phyloP scores from a whole-genome alignment of 2,888 invertebrate genomes.

The Tetranychus truncatus region DNA sequence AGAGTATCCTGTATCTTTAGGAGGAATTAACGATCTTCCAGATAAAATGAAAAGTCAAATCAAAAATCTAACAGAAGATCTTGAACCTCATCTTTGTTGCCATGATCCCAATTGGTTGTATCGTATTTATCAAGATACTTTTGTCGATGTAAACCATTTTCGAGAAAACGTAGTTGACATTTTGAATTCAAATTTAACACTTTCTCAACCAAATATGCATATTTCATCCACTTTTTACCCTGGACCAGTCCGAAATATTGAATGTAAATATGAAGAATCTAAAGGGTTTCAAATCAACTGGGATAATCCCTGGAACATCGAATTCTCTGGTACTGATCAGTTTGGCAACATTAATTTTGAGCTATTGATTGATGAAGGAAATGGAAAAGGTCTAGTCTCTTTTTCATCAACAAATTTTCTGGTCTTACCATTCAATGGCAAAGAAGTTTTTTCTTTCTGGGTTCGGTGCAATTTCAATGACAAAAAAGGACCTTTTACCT shows the following conservation, averaged over 20 bases:
- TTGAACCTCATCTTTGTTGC: constrained; percentile 36
- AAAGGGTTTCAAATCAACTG: constrained; percentile 3
- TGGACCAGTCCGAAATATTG: constrained; percentile 4
- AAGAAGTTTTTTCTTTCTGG: neutral
- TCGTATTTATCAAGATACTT: constrained; percentile 39
- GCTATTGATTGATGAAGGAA: neutral
- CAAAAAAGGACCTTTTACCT: constrained; percentile 3
- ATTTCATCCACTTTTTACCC: neutral
- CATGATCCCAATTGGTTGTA: constrained; percentile 37
- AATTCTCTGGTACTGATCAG: neutral
- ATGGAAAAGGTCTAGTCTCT: neutral
- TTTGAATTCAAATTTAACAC: neutral
- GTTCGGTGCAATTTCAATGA: neutral
- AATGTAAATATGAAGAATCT: constrained; percentile 1
- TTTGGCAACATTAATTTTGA: neutral
- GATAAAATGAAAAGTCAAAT: constrained; percentile 21
- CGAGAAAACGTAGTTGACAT: neutral
- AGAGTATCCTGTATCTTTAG: constrained; percentile 32
- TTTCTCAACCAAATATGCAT: neutral
- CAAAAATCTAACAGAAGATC: constrained; percentile 24
- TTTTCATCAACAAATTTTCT: neutral
- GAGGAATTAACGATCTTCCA: constrained; percentile 34
- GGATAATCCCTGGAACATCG: constrained; percentile 11
- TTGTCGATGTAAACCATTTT: constrained; percentile 30
- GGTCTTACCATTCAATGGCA: neutral